Evolutionary conservation across 2,888 invertebrate species (phyloP), one percentile per base, ranked within the genome.

Genomic region (Papilio gigon): DNA sequence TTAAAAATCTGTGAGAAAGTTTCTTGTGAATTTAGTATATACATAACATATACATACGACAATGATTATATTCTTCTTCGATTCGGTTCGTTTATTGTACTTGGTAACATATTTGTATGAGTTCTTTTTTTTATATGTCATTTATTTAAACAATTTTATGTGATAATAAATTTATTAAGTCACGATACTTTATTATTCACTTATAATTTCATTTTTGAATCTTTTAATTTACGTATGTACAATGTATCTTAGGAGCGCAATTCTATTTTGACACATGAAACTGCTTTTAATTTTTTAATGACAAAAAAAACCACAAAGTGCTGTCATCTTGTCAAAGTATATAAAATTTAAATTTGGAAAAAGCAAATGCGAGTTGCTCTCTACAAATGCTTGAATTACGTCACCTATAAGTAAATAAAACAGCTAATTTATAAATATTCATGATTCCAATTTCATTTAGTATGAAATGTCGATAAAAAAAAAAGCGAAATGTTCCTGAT

Each of bases 1-100:
- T 42, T 78, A 68, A 74, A 27, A 63, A 30, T 17, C 17, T 53
- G 40, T 56, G 42, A 30, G 25, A 37, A 25, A 22, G 4, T n/a
- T 65, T 30, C 12, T 56, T 11, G 37, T 53, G 27, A 56, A 56
- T 56, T 65, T 14, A 27, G 6, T 40, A 25, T n/a, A 25, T 30
- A 25, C 25, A 9, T 37, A 60, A 37, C 37, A 2, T 17, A 12
- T n/a, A 6, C n/a, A n/a, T 30, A 1, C 9, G 17, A n/a, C 6
- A 2, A 2, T 30, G 17, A 30, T 56, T 9, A 8, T 30, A 30
- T 17, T 17, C 1, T 30, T 56, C 12, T 56, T 56, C 2, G 17
- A 27, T 17, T 3, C 4, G 8, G 8, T 27, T 47, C 33, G 22
- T n/a, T n/a, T n/a, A n/a, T n/a, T n/a, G 6, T 25, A 22, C 9